Evolutionary conservation across 2,797 vertebrate genomes (phyloP).

Genomic region (Odontamblyopus rebecca): DNA sequence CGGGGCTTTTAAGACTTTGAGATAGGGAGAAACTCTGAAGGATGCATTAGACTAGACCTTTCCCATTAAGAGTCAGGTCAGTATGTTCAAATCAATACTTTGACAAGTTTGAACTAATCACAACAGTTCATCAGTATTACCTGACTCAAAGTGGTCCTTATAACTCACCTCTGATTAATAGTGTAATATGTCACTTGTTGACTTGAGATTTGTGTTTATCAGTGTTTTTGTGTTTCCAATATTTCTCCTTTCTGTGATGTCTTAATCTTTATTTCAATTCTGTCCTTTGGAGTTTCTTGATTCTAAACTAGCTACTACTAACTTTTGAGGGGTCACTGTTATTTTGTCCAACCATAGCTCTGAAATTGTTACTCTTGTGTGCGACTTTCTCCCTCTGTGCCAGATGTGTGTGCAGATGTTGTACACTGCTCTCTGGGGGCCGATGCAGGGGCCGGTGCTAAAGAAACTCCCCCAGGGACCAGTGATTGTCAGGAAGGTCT

Average conservation of each 20-base stretch:
- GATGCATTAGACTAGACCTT: not conserved
- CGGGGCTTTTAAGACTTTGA: not conserved
- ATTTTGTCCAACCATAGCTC: not conserved
- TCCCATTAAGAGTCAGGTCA: not conserved
- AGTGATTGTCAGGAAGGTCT: slow-evolving; percentile 64
- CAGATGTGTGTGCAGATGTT: slow-evolving; percentile 69
- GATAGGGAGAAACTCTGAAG: not conserved
- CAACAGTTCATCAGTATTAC: not conserved
- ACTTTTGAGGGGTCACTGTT: not conserved
- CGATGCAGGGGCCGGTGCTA: slow-evolving; percentile 44
- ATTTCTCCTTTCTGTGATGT: not conserved
- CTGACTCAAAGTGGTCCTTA: not conserved
- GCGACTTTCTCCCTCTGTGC: slow-evolving; percentile 46
- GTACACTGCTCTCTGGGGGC: slow-evolving; percentile 43
- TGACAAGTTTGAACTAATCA: not conserved
- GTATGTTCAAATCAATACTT: not conserved
- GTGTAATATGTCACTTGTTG: not conserved
- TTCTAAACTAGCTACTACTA: not conserved
- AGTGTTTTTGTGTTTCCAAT: not conserved
- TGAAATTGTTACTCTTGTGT: not conserved
- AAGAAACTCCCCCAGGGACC: slow-evolving; percentile 51
- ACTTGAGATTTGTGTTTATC: not conserved
- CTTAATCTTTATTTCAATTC: not conserved
- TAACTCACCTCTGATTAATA: not conserved
- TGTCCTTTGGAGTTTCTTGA: not conserved